Conservation (phyloP, 1,140 invertebrate genomes). For the Eufriesea mexicana region DNA sequence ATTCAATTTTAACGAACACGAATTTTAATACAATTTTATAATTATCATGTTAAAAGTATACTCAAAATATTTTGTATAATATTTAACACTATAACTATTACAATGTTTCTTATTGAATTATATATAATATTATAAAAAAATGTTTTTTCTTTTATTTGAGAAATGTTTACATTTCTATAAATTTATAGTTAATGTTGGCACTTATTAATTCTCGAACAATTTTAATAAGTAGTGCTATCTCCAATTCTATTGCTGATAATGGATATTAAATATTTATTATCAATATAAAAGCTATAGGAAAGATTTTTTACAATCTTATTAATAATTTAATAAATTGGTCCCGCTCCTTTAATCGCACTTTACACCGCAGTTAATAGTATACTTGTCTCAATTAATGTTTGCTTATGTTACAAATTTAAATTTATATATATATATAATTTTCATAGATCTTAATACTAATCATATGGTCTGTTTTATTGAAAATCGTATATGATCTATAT, state of each 20-base stretch:
- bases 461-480: slow-evolving; percentile 39
- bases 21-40: neutral
- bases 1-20: neutral
- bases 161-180: neutral
- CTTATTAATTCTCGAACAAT: slow-evolving; percentile 40
- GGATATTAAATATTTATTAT: neutral
- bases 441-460: slow-evolving; percentile 40
- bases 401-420: slow-evolving; percentile 43
- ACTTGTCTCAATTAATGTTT: slow-evolving; percentile 41
- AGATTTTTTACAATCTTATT: slow-evolving; percentile 5
- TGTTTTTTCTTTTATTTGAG: neutral
- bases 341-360: slow-evolving; percentile 64
- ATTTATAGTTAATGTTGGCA: slow-evolving; percentile 45
- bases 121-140: neutral
- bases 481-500: slow-evolving; percentile 47
- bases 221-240: slow-evolving; percentile 10
- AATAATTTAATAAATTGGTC: slow-evolving; percentile 64
- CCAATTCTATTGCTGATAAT: slow-evolving; percentile 18
- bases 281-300: neutral
- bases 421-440: slow-evolving; percentile 27
- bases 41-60: neutral
- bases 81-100: slow-evolving; percentile 21
- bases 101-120: neutral
- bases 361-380: slow-evolving; percentile 35
- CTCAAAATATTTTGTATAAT: neutral